phyloP scores from a whole-genome alignment of 30 jellyfish, hydroid and myxozoan genomes.

The Aurelia sp. region DNA sequence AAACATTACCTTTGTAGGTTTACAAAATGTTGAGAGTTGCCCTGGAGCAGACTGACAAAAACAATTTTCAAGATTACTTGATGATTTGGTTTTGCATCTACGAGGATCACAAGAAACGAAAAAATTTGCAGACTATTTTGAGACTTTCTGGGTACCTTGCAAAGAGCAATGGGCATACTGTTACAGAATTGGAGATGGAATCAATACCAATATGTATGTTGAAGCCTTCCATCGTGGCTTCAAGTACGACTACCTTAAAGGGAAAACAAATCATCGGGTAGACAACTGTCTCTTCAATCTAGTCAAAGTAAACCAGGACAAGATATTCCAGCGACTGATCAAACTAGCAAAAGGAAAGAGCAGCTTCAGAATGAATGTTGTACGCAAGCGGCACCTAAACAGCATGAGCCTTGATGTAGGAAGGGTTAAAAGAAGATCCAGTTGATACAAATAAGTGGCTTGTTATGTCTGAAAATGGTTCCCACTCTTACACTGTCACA shows the following conservation, averaged over 20 bases:
- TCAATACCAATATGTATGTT: conserved; percentile 27
- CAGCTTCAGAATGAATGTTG: not conserved
- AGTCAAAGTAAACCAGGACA: conserved; percentile 4
- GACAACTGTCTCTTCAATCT: conserved; percentile 39
- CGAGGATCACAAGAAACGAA: conserved; percentile 17
- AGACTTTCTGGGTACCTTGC: conserved; percentile 17
- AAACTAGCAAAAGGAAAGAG: conserved; percentile 40
- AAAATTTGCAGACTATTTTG: conserved; percentile 38
- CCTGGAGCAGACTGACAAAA: conserved; percentile 36
- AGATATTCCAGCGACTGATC: conserved; percentile 27
- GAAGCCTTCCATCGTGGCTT: conserved; percentile 50
- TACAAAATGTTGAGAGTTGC: conserved; percentile 23
- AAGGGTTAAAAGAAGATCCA: conserved; percentile 1
- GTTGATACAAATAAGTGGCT: conserved; percentile 9
- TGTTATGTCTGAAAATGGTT: conserved; percentile 17
- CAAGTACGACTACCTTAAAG: conserved; percentile 32
- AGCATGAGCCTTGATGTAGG: not conserved
- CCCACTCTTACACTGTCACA: conserved; percentile 12
- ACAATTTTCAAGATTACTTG: conserved; percentile 9
- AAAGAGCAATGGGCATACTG: conserved; percentile 19
- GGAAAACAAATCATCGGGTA: conserved; percentile 15
- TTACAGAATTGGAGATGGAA: conserved; percentile 26
- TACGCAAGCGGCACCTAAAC: conserved; percentile 22
- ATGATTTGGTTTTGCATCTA: conserved; percentile 3
- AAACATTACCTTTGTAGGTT: not conserved